These are phyloP conservation scores for Clarias fuscus DNA, from an alignment of 2,797 vertebrate genomes.

Conservation along the genomic window DNA sequence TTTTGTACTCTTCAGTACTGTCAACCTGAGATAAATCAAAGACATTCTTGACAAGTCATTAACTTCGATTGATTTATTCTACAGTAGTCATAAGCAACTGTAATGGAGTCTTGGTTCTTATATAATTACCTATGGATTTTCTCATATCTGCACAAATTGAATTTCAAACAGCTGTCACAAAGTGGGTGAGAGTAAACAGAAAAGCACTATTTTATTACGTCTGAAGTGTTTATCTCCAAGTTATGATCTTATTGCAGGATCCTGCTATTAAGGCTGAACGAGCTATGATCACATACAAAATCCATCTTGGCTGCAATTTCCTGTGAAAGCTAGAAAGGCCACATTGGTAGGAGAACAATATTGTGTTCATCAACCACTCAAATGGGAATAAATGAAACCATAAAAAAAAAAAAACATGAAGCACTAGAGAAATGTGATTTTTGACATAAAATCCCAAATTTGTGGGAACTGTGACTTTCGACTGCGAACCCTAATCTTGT, in stretches of 20 bases:
- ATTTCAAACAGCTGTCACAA: constrained; percentile 55
- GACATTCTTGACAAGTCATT: constrained; percentile 54
- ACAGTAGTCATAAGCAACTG: constrained; percentile 60
- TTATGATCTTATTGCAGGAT: constrained; percentile 54
- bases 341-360: constrained; percentile 2
- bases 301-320: constrained; percentile 38
- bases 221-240: constrained; percentile 49
- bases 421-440: neutral
- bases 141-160: constrained; percentile 61
- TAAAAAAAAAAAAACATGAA: neutral
- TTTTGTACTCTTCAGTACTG: constrained; percentile 20
- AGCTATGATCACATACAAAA: constrained; percentile 37
- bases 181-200: constrained; percentile 47
- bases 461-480: neutral
- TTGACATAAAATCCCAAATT: constrained; percentile 2
- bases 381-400: neutral
- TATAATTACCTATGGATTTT: constrained; percentile 73
- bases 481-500: neutral
- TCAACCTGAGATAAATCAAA: constrained; percentile 47
- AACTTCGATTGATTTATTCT: constrained; percentile 55
- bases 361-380: constrained; percentile 2
- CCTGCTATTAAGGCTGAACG: constrained; percentile 37
- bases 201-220: constrained; percentile 40
- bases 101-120: constrained; percentile 65
- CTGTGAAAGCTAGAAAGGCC: constrained; percentile 23